Percentiles rank a stretch among this genome's conserved stretches.
phyloP scores from a whole-genome alignment of 2,113 vertebrate species.

The Aramus guarauna region DNA sequence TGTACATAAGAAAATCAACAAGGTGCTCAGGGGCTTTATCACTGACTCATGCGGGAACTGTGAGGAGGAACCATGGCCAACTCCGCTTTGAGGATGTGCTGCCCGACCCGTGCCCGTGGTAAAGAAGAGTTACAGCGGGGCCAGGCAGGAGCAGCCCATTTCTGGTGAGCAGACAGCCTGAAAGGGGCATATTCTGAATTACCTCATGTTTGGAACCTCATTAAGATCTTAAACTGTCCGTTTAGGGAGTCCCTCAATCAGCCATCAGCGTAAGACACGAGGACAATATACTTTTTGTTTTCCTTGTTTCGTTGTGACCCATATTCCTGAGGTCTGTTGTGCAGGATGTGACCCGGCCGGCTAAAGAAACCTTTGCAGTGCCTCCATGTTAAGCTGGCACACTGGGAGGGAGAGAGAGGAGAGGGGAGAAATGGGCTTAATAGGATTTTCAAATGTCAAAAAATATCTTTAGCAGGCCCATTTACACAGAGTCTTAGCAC shows the following conservation, averaged over 20 bases:
- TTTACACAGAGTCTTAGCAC: not conserved
- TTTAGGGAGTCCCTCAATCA: slow-evolving; percentile 22
- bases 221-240: not conserved
- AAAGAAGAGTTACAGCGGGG: not conserved
- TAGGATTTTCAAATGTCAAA: slow-evolving; percentile 42
- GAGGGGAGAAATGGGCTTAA: not conserved
- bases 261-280: not conserved
- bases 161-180: not conserved
- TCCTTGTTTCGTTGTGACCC: not conserved
- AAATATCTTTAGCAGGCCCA: slow-evolving; percentile 24
- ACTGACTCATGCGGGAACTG: not conserved
- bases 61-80: not conserved
- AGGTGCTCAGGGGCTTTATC: not conserved
- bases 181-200: not conserved
- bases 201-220: not conserved
- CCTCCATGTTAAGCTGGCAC: not conserved
- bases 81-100: not conserved
- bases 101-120: not conserved
- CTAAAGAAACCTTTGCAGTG: not conserved
- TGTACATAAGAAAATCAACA: not conserved
- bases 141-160: not conserved
- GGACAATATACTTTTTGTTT: slow-evolving; percentile 1
- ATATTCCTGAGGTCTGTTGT: not conserved
- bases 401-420: not conserved
- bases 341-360: not conserved